Evolutionary conservation across 2,888 invertebrate genomes (phyloP).

Genomic region (Phania funesta): DNA sequence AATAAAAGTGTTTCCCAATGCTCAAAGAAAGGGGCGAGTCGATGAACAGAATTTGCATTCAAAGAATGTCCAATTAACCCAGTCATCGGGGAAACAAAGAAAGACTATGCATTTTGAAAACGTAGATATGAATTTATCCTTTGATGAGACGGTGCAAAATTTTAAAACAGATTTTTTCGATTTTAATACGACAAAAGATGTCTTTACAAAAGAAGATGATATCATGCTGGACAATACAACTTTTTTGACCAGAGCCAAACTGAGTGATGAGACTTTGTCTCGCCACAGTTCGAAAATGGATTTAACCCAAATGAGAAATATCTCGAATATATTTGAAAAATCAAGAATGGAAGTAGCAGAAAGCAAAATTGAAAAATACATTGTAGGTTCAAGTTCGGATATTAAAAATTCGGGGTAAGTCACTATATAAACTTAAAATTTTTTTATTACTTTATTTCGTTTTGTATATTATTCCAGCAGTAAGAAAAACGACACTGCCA

Average conservation of each 20-base stretch:
- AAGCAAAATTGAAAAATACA: too few species aligned
- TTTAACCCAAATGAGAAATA: conserved; percentile 2
- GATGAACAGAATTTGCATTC: conserved; percentile 3
- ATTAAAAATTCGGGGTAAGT: conserved; percentile 20
- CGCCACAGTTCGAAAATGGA: conserved; percentile 68
- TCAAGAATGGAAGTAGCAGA: neutral
- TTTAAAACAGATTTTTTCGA: conserved; percentile 7
- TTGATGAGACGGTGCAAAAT: neutral
- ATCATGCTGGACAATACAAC: conserved; percentile 73
- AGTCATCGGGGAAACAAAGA: too few species aligned
- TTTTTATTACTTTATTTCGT: too few species aligned
- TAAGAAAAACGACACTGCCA: too few species aligned
- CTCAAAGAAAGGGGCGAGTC: conserved; percentile 57
- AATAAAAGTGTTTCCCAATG: conserved; percentile 69
- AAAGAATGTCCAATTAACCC: too few species aligned
- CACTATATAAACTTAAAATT: neutral
- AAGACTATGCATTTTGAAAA: conserved; percentile 40
- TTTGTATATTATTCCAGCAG: too few species aligned
- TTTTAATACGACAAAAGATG: neutral
- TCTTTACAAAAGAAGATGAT: conserved; percentile 67
- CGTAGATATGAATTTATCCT: conserved; percentile 17
- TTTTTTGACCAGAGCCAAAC: conserved; percentile 71
- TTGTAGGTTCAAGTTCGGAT: neutral
- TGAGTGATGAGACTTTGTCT: conserved; percentile 73
- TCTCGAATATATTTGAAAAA: conserved; percentile 5